Base-by-base conservation (phyloP, 1,140 invertebrate genomes). In the Cydia strobilella region DNA sequence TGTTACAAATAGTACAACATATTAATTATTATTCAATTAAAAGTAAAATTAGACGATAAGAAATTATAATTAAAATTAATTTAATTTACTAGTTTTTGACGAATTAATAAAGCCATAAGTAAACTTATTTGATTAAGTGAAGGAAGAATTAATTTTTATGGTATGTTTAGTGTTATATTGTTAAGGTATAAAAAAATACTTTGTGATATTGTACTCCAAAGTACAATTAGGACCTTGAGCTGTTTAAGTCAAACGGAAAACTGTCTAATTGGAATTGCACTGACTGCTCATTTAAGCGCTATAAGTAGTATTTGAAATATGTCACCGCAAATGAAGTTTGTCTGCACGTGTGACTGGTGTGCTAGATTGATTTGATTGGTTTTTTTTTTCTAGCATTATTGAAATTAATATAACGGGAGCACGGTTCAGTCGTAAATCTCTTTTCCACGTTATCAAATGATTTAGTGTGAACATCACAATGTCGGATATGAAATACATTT, bases 401-500 rank as follows among this genome's bases (percentile, higher is more conserved):
- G 65, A 69, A 31, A 27, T 42, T 69, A 39, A 31, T 66, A 66
- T 31, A 69, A 35, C 31, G 65, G 39, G 12, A 51, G 71, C 71
- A 15, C 45, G 71, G 48, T 72, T 72, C 31, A 27, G 71, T n/a
- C 31, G n/a, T 35, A 35, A 12, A 35, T 39, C 65, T 3, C 2
- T n/a, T 69, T 35, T 69, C 65, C 65, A 42, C n/a, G 65, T 69
- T 69, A 69, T 35, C 65, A 69, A 69, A 69, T 69, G 65, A 18
- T 31, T 69, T 69, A 69, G 31, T n/a, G 65, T 39, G 45, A 66
- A 45, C 10, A 42, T 9, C 12, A 66, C 25, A 76, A 93, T 93
- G 91, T 86, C 92, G 7, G 91, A 93, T 59, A 98, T 98, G 97
- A 99, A 99, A 91, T 99, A 99, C 87, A 98, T 99, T 84, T 94